These are phyloP conservation scores for Lingula anatina DNA, from an alignment of 2,888 invertebrate genomes.

Conservation along the genomic window DNA sequence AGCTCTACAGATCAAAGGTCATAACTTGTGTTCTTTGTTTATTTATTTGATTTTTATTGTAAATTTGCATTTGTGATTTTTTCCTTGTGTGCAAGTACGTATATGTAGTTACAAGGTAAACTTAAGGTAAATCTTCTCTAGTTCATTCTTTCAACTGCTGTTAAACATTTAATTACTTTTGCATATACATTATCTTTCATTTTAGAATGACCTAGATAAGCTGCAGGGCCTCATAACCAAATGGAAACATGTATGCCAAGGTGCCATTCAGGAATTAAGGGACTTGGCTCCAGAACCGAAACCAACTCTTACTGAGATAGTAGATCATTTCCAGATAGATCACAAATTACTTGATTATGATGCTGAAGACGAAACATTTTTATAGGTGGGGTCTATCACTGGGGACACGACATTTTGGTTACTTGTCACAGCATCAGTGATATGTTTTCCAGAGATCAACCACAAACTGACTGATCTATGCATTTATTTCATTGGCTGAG, in stretches of 20 bases:
- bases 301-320: slow-evolving; percentile 23
- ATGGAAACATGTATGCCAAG: slow-evolving; percentile 28
- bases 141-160: slow-evolving; percentile 2
- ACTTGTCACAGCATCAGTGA: no score
- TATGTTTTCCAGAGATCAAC: no score
- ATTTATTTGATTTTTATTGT: not conserved
- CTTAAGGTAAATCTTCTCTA: not conserved
- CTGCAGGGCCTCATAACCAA: slow-evolving; percentile 25
- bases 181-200: not conserved
- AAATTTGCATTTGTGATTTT: not conserved
- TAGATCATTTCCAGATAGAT: slow-evolving; percentile 28
- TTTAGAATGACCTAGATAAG: slow-evolving; percentile 27
- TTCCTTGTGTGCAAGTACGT: not conserved
- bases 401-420: no score
- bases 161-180: not conserved
- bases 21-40: not conserved
- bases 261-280: slow-evolving; percentile 25
- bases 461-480: no score
- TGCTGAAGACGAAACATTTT: slow-evolving; percentile 21
- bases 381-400: no score
- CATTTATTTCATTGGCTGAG: no score
- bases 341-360: slow-evolving; percentile 19
- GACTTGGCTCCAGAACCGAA: slow-evolving; percentile 21
- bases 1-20: slow-evolving; percentile 34
- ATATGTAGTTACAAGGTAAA: not conserved